These are phyloP conservation scores for Andricus curvator DNA, from an alignment of 2,888 invertebrate genomes.

Conservation along the genomic window DNA sequence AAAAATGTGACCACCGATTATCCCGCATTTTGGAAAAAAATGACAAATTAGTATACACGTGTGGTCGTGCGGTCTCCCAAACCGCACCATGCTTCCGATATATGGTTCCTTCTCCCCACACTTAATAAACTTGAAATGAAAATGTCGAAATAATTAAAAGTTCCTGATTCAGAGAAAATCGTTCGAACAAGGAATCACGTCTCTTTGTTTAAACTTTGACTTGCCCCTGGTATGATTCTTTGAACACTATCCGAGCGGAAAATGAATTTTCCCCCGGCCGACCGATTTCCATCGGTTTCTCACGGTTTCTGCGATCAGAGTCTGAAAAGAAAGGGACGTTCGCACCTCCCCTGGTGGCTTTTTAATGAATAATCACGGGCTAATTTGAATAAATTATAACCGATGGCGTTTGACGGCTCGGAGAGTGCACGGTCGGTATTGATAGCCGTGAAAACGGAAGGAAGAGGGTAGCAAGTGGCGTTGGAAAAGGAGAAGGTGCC, in stretches of 20 bases:
- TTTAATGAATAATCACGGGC: conserved; percentile 53
- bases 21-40: too few relatives aligned
- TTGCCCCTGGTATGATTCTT: conserved; percentile 23
- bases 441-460: conserved; percentile 72
- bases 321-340: conserved; percentile 51
- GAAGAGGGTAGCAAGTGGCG: conserved; percentile 58
- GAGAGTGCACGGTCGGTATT: conserved; percentile 68
- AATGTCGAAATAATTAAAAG: neutral
- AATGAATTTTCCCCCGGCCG: conserved; percentile 48
- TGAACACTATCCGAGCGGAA: conserved; percentile 41
- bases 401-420: conserved; percentile 76
- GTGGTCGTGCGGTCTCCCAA: too few relatives aligned
- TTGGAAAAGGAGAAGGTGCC: conserved; percentile 60
- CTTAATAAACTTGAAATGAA: neutral
- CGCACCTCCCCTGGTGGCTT: conserved; percentile 42
- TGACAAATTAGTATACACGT: too few relatives aligned
- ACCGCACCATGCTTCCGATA: too few relatives aligned
- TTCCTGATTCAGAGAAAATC: conserved; percentile 19
- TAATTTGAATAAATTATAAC: conserved; percentile 78
- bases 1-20: too few relatives aligned
- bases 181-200: conserved; percentile 4
- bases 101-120: too few relatives aligned
- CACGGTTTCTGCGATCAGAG: conserved; percentile 44
- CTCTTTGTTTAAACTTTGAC: conserved; percentile 33
- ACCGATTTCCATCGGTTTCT: conserved; percentile 53